Evolutionary conservation across 1,140 invertebrate genomes (phyloP).

Genomic region (Drosophila kepulauana): DNA sequence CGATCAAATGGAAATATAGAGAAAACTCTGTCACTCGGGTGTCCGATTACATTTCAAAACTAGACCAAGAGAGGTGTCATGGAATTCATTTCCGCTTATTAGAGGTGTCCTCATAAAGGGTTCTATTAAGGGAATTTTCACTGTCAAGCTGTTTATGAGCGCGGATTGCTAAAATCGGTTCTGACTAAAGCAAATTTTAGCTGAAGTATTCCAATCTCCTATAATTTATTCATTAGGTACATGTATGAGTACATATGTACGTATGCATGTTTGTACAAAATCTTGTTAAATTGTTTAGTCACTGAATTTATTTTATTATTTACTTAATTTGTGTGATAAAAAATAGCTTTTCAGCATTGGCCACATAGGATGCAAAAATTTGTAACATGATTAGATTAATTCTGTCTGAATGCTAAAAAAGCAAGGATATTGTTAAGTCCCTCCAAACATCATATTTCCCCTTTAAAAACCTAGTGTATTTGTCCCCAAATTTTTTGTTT

Average conservation of each 20-base stretch:
- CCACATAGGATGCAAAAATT: not conserved
- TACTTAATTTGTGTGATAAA: not conserved
- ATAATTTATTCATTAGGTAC: not conserved
- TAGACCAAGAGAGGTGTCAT: no score
- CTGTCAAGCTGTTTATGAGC: not conserved
- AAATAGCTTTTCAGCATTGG: not conserved
- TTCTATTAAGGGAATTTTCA: no score
- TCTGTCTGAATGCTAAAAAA: slow-evolving; percentile 1
- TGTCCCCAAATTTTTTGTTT: slow-evolving; percentile 36
- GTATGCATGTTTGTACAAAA: no score
- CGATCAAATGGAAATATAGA: no score
- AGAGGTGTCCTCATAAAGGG: no score
- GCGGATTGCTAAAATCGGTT: not conserved
- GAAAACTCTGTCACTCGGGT: no score
- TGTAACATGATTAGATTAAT: not conserved
- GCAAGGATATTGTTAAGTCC: slow-evolving; percentile 13
- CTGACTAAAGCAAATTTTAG: not conserved
- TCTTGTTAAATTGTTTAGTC: not conserved
- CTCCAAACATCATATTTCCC: not conserved
- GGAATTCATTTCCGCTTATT: no score
- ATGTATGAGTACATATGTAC: not conserved
- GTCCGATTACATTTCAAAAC: no score
- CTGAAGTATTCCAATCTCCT: not conserved
- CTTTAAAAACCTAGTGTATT: slow-evolving; percentile 21
- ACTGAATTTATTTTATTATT: not conserved